Conservation (phyloP, 2,888 invertebrate species). For the Glomeris marginata region DNA sequence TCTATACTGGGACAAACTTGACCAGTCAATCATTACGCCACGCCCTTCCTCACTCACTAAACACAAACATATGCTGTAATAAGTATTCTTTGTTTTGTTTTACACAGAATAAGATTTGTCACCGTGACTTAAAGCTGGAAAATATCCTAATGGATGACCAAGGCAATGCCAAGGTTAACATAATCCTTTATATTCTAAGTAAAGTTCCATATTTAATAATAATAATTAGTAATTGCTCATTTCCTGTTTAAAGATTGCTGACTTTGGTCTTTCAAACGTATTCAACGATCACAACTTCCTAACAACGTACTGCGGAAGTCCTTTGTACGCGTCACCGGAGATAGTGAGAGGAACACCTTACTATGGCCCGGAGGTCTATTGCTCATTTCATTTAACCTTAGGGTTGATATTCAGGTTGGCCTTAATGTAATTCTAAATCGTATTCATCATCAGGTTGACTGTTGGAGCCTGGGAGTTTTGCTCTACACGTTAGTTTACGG, state of each 20-base stretch:
- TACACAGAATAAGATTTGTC: slow-evolving; percentile 75
- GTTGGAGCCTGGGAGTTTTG: slow-evolving; percentile 85
- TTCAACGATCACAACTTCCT: slow-evolving; percentile 74
- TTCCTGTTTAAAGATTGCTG: slow-evolving; percentile 62
- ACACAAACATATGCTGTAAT: no score
- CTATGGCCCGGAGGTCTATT: slow-evolving; percentile 79
- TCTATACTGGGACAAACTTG: no score
- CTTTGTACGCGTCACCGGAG: slow-evolving; percentile 92
- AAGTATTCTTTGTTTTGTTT: slow-evolving; percentile 1
- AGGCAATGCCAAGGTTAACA: slow-evolving; percentile 92
- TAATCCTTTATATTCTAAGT: no score
- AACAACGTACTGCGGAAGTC: slow-evolving; percentile 90
- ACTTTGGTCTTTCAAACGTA: slow-evolving; percentile 96
- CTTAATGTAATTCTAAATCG: neutral
- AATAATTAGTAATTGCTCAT: no score
- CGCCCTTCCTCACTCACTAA: no score
- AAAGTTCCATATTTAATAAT: no score
- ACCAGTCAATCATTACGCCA: no score
- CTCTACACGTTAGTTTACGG: slow-evolving; percentile 97
- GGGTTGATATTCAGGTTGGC: no score
- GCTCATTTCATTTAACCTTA: neutral
- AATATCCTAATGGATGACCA: slow-evolving; percentile 85
- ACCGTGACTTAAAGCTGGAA: slow-evolving; percentile 88
- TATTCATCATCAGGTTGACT: slow-evolving; percentile 37
- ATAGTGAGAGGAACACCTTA: slow-evolving; percentile 95